Base-by-base conservation (phyloP, 2,113 vertebrate genomes). In the Ptychochromis oligacanthus region DNA sequence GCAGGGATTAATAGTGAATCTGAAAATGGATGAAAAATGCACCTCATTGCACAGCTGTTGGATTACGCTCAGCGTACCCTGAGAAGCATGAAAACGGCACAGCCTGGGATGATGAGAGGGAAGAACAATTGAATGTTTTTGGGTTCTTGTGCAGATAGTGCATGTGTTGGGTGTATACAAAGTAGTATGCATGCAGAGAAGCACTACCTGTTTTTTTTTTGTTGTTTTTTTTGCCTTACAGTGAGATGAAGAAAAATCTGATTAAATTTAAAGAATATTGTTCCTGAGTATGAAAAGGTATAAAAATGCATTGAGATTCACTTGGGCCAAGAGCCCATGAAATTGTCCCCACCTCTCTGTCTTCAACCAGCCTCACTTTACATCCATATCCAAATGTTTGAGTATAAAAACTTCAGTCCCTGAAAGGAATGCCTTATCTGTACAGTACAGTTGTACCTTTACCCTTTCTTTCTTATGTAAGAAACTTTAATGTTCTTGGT, bases 371-470 rank as follows among this genome's bases (percentile, higher is more conserved):
- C 22, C 65, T 31, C 28, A 54, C 31, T 11, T 34, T 52, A 49
- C 15, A 60, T 20, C 18, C 61, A 49, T 31, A 59, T 82, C 54
- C 8, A 75, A 36, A 75, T 85, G 15, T 83, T 64, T 58, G 14
- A 80, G 57, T 74, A 46, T 49, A 36, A 87, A 81, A 83, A 49
- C 65, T 40, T 77, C 49, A 15, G 80, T 91, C 91, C 86, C 58
- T 90, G 20, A 80, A 77, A 85, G 75, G 80, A 95, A 91, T 93
- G 95, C 93, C 93, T 94, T 95, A 93, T 93, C 85, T 87, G 86
- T 87, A 91, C 59, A 89, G 61, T 90, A 74, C 79, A 90, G 38
- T 54, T 80, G 58, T 87, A 88, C 81, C 54, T 89, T 89, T 87
- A 57, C 40, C 76, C 79, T 79, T 88, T 82, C 24, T 64, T 77